phyloP scores from a whole-genome alignment of 2,888 invertebrate species.

The Drosophila recens region DNA sequence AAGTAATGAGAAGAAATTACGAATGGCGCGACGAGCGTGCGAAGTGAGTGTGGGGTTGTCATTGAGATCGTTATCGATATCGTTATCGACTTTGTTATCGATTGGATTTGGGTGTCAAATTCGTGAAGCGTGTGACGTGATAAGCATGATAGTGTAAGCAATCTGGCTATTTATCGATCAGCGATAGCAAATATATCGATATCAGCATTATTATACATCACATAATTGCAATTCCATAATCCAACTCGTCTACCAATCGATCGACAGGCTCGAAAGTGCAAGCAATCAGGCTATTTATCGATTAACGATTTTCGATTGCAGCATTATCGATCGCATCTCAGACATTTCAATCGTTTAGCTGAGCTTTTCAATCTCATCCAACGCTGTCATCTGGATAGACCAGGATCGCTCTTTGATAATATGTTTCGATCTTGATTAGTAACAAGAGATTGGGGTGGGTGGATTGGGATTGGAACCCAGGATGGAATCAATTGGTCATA shows the following conservation, averaged over 20 bases:
- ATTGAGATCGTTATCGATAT: constrained; percentile 56
- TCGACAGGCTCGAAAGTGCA: background rate
- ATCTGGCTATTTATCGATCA: constrained; percentile 37
- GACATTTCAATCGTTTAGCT: constrained; percentile 23
- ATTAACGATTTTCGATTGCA: constrained; percentile 5
- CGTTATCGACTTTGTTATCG: constrained; percentile 19
- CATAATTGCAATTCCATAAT: background rate
- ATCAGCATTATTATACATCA: constrained; percentile 10
- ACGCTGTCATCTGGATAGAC: constrained; percentile 85
- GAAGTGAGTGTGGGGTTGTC: constrained; percentile 71
- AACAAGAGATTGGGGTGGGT: constrained; percentile 65
- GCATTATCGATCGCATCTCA: constrained; percentile 24
- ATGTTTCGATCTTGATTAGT: constrained; percentile 82
- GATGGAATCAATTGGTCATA: constrained; percentile 60
- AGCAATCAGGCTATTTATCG: constrained; percentile 49
- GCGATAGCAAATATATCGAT: background rate
- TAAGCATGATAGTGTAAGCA: constrained; percentile 31
- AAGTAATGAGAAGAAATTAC: constrained; percentile 83
- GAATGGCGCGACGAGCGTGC: constrained; percentile 83
- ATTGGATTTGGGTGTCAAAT: constrained; percentile 8
- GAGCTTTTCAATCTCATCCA: constrained; percentile 56
- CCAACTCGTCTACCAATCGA: background rate
- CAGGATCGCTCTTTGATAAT: constrained; percentile 83
- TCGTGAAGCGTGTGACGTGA: constrained; percentile 37
- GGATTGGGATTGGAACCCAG: constrained; percentile 34